phyloP scores from a whole-genome alignment of 2,888 invertebrate genomes.

The Tetragonula carbonaria region DNA sequence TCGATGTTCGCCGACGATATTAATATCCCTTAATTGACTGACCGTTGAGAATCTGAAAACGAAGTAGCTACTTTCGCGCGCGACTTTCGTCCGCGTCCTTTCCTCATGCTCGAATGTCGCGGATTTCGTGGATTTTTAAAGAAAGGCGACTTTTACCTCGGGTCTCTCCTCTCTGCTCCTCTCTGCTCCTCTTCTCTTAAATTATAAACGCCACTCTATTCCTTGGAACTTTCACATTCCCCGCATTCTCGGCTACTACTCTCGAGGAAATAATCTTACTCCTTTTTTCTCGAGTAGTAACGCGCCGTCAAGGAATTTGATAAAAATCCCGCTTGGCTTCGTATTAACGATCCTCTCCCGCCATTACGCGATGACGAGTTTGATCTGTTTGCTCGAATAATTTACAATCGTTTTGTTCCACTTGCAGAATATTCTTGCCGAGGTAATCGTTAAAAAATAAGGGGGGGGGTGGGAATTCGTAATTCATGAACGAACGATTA shows the following conservation, averaged over 20 bases:
- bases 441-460: no score
- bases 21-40: neutral
- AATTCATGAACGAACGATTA: no score
- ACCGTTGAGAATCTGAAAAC: neutral
- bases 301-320: neutral
- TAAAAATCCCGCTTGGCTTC: neutral
- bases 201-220: slow-evolving; percentile 4
- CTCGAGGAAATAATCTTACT: neutral
- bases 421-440: no score
- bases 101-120: neutral
- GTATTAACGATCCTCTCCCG: neutral
- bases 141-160: neutral
- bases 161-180: neutral
- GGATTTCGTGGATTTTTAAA: neutral
- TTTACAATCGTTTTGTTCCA: no score
- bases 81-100: neutral
- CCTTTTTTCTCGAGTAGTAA: neutral
- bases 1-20: neutral
- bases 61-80: neutral
- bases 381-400: no score
- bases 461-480: no score
- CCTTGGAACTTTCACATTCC: slow-evolving; percentile 18
- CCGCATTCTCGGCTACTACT: neutral
- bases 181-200: neutral
- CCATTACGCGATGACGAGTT: neutral